Evolutionary conservation across 2,888 invertebrate species (phyloP).

Genomic region (Erannis defoliaria): DNA sequence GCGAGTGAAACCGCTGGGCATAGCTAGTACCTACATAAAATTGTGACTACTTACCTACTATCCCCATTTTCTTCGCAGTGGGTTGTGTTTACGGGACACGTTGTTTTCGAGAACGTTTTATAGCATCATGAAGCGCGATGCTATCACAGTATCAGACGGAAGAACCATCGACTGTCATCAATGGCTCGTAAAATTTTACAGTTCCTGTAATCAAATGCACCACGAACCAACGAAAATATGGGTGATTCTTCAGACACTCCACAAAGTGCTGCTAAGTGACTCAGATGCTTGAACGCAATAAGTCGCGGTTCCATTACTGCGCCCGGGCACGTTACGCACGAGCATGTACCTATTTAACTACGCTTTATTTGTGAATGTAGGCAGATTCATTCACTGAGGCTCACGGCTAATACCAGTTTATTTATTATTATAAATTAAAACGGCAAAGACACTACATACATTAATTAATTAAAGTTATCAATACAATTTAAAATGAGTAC

Average conservation of each 20-base stretch:
- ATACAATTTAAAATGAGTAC: too few species aligned
- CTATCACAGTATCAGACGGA: constrained; percentile 20
- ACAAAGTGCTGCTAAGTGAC: constrained; percentile 4
- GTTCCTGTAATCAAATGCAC: constrained; percentile 30
- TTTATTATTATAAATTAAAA: too few species aligned
- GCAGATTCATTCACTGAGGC: too few species aligned
- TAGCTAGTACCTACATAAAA: too few species aligned
- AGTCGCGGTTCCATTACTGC: too few species aligned
- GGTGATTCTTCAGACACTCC: constrained; percentile 3
- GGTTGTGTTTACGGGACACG: constrained; percentile 7
- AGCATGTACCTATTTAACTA: too few species aligned
- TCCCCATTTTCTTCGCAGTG: neutral
- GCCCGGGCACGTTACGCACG: too few species aligned
- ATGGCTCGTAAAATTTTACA: constrained; percentile 30
- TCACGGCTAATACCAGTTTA: too few species aligned
- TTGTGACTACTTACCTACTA: neutral
- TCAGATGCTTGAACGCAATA: constrained; percentile 18
- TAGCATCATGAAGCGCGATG: constrained; percentile 12
- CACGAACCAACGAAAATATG: constrained; percentile 15
- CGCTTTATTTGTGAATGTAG: too few species aligned
- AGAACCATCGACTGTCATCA: constrained; percentile 32
- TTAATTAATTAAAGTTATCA: too few species aligned
- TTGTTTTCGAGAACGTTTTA: constrained; percentile 20
- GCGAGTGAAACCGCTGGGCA: too few species aligned
- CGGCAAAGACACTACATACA: too few species aligned